phyloP scores from a whole-genome alignment of 2,113 vertebrate species.

The Pelobates fuscus region DNA sequence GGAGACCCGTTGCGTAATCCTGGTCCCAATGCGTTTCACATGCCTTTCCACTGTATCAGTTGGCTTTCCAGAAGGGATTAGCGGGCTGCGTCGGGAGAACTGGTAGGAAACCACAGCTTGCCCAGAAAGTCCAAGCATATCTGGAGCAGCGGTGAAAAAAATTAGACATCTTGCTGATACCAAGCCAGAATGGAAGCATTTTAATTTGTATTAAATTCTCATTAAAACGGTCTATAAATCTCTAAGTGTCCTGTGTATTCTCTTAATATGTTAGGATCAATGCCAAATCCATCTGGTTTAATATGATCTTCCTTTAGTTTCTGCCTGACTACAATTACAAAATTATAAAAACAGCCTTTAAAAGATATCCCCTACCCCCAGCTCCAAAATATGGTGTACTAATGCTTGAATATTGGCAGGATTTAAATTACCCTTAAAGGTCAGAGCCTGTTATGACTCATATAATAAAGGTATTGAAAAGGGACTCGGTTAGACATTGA shows the following conservation, averaged over 20 bases:
- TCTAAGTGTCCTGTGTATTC: neutral
- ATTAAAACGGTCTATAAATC: constrained; percentile 20
- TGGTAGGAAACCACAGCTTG: constrained; percentile 7
- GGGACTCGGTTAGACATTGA: no score
- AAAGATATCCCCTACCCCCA: neutral
- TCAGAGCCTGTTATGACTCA: neutral
- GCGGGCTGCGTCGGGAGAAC: neutral
- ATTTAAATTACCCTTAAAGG: neutral
- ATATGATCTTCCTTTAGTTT: constrained; percentile 6
- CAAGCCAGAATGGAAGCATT: neutral
- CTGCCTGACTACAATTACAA: constrained; percentile 3
- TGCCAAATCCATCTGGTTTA: constrained; percentile 14
- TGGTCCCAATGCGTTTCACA: constrained; percentile 5
- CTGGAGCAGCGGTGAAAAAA: neutral
- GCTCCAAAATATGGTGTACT: neutral
- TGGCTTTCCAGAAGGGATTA: constrained; percentile 23
- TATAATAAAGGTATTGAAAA: neutral
- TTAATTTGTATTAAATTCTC: constrained; percentile 17
- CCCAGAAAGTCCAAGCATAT: neutral
- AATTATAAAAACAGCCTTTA: neutral
- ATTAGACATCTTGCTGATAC: neutral
- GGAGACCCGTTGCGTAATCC: constrained; percentile 12
- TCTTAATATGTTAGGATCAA: constrained; percentile 14
- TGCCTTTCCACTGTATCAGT: neutral
- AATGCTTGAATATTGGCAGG: neutral